Evolutionary conservation across 2,113 vertebrate species (phyloP), one percentile per base, ranked within the genome.

Genomic region (Zosterops lateralis): DNA sequence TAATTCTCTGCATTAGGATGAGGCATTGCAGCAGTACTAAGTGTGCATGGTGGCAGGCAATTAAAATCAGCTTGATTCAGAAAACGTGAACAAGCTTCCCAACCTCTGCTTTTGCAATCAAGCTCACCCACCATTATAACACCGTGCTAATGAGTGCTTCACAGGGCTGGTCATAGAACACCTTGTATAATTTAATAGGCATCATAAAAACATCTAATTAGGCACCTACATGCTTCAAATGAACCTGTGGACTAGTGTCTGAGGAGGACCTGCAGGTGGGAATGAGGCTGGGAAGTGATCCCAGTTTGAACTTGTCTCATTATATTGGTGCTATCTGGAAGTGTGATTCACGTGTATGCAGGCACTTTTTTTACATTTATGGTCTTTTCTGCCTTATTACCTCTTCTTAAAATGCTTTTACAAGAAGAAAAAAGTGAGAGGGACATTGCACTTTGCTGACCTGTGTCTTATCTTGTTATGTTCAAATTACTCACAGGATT

Each of bases 21-120:
- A 88, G 73, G 61, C 56, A 62, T 14, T 74, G 50, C 66, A 77
- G 28, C 0, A 0, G 19, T 66, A 40, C 62, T 34, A 40, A 11
- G 71, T 58, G 56, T 60, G 20, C 32, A 18, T 56, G 65, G 62
- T 71, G 28, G 36, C 68, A 81, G 87, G 70, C 82, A 93, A 84
- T 93, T 96, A 97, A 96, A 94, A 95, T 86, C 40, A 53, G 31
- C 70, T 94, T 77, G 75, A 93, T 95, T 96, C 72, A 93, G 61
- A 93, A 93, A 87, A 64, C 3, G 7, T 7, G 11, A 76, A 64
- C 5, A 1, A 91, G 73, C 74, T 79, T 45, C 73, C 86, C 66
- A 58, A 22, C 17, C 75, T 75, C 72, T 72, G 73, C 64, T 87
- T 94, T 65, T 76, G 87, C 91, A 92, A 19, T 92, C 72, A 84